Conservation (phyloP, 2,797 vertebrate genomes). For the Halcyon chelicuti region DNA sequence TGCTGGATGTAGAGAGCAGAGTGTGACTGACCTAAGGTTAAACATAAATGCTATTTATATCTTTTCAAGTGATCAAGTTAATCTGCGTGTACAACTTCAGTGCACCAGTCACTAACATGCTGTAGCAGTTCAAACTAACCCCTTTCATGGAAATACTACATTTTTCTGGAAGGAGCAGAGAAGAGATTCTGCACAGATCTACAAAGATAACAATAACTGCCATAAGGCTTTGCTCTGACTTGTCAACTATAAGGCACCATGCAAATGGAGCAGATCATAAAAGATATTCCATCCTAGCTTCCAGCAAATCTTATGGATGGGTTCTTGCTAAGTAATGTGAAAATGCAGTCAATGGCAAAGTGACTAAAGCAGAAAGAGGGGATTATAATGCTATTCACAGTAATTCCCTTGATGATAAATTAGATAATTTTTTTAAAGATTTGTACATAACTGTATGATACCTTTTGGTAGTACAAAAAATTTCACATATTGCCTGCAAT, state of each 20-base stretch:
- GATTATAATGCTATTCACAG: background rate
- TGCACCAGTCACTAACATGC: background rate
- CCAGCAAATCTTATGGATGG: background rate
- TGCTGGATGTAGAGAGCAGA: background rate
- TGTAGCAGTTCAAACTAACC: background rate
- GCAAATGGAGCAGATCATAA: background rate
- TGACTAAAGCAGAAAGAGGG: background rate
- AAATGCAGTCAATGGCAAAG: background rate
- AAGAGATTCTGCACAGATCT: background rate
- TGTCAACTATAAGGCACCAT: background rate
- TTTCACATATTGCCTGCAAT: background rate
- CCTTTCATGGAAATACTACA: background rate
- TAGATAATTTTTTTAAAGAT: background rate
- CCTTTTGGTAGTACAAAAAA: background rate
- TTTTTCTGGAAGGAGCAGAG: background rate
- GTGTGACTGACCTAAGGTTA: background rate
- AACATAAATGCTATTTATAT: background rate
- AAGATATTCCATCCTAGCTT: background rate
- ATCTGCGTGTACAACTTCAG: background rate
- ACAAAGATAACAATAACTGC: background rate
- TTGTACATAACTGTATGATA: background rate
- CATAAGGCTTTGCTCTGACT: background rate
- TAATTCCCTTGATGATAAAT: background rate
- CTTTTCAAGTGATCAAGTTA: background rate
- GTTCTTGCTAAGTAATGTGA: background rate